Percentiles rank a stretch among this genome's conserved stretches.
Evolutionary conservation across 2,888 invertebrate genomes (phyloP).

Genomic region (Timema cristinae): DNA sequence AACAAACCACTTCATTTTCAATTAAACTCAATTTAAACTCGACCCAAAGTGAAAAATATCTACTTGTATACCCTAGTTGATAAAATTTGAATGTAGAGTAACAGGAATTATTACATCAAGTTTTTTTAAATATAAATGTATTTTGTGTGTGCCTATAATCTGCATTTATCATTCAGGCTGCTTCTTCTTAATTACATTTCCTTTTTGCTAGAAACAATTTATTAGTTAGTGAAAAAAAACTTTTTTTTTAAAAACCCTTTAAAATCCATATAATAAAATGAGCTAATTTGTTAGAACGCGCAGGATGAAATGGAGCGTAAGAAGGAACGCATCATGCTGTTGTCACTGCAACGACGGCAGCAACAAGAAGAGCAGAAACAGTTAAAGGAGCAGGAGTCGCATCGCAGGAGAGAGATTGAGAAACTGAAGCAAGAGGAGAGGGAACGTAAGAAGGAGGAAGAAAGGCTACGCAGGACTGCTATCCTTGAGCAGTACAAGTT

Average conservation of each 20-base stretch:
- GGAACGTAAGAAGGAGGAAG: constrained; percentile 73
- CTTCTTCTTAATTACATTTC: neutral
- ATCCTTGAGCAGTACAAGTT: constrained; percentile 91
- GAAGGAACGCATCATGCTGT: constrained; percentile 85
- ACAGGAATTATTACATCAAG: too few species aligned
- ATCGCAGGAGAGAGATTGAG: constrained; percentile 70
- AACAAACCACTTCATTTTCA: too few species aligned
- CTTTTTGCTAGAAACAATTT: too few species aligned
- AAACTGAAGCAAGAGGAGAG: constrained; percentile 65
- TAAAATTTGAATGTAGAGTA: too few species aligned
- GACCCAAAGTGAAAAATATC: too few species aligned
- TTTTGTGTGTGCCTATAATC: too few species aligned
- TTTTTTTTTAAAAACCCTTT: neutral
- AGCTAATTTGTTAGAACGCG: constrained; percentile 57
- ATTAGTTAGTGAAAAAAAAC: too few species aligned
- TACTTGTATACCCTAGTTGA: too few species aligned
- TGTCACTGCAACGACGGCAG: constrained; percentile 85
- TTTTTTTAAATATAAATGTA: too few species aligned
- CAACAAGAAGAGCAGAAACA: constrained; percentile 84
- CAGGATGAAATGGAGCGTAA: constrained; percentile 90
- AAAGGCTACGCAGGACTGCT: constrained; percentile 77
- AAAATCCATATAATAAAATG: constrained; percentile 26
- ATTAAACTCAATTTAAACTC: too few species aligned
- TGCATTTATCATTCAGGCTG: too few species aligned
- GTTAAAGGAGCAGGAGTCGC: constrained; percentile 76